Evolutionary conservation across 2,113 vertebrate genomes (phyloP), one percentile per base, ranked within the genome.

Genomic region (Gorsachius goisagi): DNA sequence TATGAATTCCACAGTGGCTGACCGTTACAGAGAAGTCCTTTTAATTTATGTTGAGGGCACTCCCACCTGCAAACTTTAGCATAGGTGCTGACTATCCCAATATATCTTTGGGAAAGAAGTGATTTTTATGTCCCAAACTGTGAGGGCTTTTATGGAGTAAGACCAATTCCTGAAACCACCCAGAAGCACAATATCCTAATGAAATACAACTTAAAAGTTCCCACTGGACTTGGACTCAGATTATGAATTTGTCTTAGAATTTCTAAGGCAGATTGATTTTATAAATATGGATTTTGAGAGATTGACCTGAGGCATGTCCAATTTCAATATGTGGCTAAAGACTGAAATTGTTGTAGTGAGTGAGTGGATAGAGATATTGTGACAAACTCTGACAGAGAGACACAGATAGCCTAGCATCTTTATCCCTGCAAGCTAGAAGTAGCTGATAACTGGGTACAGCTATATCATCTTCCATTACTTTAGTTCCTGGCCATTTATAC

Each of bases 211-310:
- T 73, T 62, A 4, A n/a, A 74, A 77, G 26, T 33, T 59, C 76
- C 88, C 90, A 72, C 88, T 81, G 73, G 76, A 26, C 60, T 39
- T 37, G 12, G n/a, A 59, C 12, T 49, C 33, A 7, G 59, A 19
- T 67, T 49, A 21, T 55, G 52, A 88, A 90, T 93, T 81, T 89
- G n/a, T 59, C 27, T 8, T 44, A 52, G 55, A 32, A 24, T 95
- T 96, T 88, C 33, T 24, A 60, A 86, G 49, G 79, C 72, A 78
- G 92, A 63, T 56, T 41, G 93, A 76, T 83, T 96, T 90, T 74
- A 53, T 6, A 78, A 60, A 72, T 72, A 66, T 67, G 50, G 60
- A 47, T 80, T 88, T 78, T 71, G 74, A 88, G 76, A 83, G 72
- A 10, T 6, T 90, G 79, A 66, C 83, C 37, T 2, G 11, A 92